Evolutionary conservation across 2,888 invertebrate genomes (phyloP).

Genomic region (Dorcus hopei): DNA sequence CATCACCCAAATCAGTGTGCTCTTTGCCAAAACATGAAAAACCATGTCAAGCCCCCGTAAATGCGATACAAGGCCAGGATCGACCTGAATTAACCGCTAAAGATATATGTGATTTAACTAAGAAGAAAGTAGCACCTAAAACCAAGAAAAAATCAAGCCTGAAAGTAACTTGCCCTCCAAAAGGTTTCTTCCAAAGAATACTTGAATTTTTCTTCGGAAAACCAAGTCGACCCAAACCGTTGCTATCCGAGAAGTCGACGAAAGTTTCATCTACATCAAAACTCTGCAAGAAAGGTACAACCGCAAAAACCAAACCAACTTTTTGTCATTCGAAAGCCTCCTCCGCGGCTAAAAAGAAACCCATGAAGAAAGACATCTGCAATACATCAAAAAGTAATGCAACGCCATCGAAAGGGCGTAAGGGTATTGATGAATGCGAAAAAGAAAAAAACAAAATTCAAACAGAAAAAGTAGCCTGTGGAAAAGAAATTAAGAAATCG

Average conservation of each 20-base stretch:
- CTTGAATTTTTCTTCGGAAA: conserved; percentile 41
- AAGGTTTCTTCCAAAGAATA: conserved; percentile 32
- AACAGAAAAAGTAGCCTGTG: not conserved
- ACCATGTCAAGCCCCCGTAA: too few relatives aligned
- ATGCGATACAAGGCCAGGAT: too few relatives aligned
- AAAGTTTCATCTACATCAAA: too few relatives aligned
- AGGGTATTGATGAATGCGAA: not conserved
- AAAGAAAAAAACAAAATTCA: not conserved
- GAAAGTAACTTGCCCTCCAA: conserved; percentile 5
- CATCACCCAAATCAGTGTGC: not conserved
- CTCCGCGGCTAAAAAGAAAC: too few relatives aligned
- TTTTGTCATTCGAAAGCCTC: too few relatives aligned
- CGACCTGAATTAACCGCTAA: too few relatives aligned
- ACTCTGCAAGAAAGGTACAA: too few relatives aligned
- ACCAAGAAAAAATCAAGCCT: not conserved
- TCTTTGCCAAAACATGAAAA: too few relatives aligned
- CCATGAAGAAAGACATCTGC: too few relatives aligned
- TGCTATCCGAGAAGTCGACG: not conserved
- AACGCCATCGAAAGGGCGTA: not conserved
- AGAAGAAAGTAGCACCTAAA: not conserved
- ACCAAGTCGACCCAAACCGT: conserved; percentile 15
- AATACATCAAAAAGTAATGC: not conserved
- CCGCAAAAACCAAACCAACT: too few relatives aligned
- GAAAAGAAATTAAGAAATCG: not conserved
- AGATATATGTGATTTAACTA: not conserved